phyloP scores from a whole-genome alignment of 2,888 invertebrate species.

The Aphodius sticticus region DNA sequence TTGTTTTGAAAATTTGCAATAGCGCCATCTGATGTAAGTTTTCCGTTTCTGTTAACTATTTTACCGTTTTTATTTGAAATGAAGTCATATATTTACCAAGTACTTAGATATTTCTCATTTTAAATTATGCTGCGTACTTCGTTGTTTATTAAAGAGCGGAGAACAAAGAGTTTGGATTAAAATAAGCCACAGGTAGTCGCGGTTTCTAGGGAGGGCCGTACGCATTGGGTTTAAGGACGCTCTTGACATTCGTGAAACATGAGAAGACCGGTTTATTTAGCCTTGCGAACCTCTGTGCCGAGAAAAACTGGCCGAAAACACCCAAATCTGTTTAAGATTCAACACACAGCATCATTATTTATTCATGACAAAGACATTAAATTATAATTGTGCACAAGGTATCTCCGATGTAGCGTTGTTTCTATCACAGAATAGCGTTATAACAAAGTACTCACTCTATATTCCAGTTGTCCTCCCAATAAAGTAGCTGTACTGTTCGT shows the following conservation, averaged over 20 bases:
- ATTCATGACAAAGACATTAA: not conserved
- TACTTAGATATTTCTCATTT: not conserved
- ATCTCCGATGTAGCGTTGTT: not conserved
- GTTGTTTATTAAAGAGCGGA: not conserved
- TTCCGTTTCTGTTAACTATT: not conserved
- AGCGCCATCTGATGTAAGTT: not conserved
- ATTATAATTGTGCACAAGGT: not conserved
- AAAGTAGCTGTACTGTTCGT: not conserved
- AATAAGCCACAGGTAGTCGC: slow-evolving; percentile 28
- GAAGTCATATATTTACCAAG: too few relatives aligned
- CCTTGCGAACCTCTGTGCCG: slow-evolving; percentile 26
- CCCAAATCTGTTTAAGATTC: not conserved
- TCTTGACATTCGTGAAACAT: slow-evolving; percentile 33
- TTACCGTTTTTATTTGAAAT: not conserved
- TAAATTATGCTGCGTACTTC: not conserved
- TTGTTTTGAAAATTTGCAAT: not conserved
- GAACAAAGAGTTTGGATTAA: not conserved
- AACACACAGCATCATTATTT: not conserved
- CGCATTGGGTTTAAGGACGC: slow-evolving; percentile 14
- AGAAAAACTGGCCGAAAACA: slow-evolving; percentile 27
- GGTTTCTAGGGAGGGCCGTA: slow-evolving; percentile 16
- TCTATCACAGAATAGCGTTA: not conserved
- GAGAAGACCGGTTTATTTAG: slow-evolving; percentile 35
- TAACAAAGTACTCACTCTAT: not conserved
- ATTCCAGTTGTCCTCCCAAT: not conserved